These are phyloP conservation scores for Chymomyza procnemis DNA, from an alignment of 2,888 invertebrate species.

Conservation along the genomic window DNA sequence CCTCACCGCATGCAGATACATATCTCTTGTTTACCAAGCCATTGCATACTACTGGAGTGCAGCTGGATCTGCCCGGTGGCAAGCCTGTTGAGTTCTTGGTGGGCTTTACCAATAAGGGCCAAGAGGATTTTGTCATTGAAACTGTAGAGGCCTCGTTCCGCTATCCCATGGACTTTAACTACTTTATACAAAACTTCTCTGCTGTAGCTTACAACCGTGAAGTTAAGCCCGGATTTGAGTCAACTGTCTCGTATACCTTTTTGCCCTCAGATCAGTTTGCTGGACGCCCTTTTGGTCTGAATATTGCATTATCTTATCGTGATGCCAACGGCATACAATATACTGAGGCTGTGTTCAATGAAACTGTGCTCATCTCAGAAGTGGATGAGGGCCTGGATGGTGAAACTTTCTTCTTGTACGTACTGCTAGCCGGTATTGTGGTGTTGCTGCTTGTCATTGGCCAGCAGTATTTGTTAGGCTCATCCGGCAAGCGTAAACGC, in stretches of 20 bases:
- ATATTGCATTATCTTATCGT: constrained; percentile 93
- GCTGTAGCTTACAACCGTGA: constrained; percentile 91
- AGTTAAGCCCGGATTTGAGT: constrained; percentile 94
- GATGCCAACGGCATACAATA: constrained; percentile 84
- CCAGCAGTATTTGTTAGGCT: constrained; percentile 91
- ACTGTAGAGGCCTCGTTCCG: constrained; percentile 98
- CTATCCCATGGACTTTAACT: constrained; percentile 98
- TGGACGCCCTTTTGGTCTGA: constrained; percentile 96
- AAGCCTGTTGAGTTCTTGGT: constrained; percentile 95
- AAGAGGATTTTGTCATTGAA: constrained; percentile 93
- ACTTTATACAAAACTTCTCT: constrained; percentile 98
- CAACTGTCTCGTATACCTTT: constrained; percentile 96
- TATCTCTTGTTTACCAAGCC: constrained; percentile 93
- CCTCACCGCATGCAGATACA: constrained; percentile 95
- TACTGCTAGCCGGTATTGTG: constrained; percentile 93
- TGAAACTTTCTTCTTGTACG: constrained; percentile 98
- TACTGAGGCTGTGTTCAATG: constrained; percentile 96
- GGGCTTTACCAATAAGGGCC: constrained; percentile 96
- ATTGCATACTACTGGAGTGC: constrained; percentile 81
- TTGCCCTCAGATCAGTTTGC: constrained; percentile 97
- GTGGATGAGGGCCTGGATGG: constrained; percentile 98
- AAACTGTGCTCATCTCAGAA: constrained; percentile 97
- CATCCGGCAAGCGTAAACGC: constrained; percentile 86
- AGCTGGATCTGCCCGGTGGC: constrained; percentile 88
- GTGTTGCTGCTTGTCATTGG: constrained; percentile 92